Conservation (phyloP, 1,140 invertebrate genomes). For the Drosophila lacertosa region DNA sequence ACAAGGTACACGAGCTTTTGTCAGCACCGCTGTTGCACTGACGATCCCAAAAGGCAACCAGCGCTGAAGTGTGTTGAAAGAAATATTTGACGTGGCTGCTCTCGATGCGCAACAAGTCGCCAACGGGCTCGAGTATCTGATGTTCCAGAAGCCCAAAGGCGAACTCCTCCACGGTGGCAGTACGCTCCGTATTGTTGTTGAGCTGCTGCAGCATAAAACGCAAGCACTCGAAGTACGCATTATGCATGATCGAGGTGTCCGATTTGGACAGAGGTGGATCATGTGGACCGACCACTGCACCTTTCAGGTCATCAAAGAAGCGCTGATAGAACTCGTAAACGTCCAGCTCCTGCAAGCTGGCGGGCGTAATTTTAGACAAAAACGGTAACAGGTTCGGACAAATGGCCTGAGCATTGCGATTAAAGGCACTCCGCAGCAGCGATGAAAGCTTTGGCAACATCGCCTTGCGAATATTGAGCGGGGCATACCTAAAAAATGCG, state of each 20-base stretch:
- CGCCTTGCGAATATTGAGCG: slow-evolving; percentile 88
- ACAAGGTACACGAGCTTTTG: slow-evolving; percentile 78
- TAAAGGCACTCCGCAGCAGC: slow-evolving; percentile 88
- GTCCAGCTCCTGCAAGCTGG: slow-evolving; percentile 82
- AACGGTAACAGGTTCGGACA: slow-evolving; percentile 91
- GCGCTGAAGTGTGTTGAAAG: slow-evolving; percentile 84
- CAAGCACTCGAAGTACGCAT: slow-evolving; percentile 89
- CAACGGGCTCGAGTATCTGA: slow-evolving; percentile 85
- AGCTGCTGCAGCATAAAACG: slow-evolving; percentile 86
- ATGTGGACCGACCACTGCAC: slow-evolving; percentile 34
- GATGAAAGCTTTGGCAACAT: slow-evolving; percentile 89
- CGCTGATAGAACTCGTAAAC: slow-evolving; percentile 86
- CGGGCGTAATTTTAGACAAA: slow-evolving; percentile 87
- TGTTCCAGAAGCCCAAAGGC: slow-evolving; percentile 71
- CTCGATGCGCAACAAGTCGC: slow-evolving; percentile 83
- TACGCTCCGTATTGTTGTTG: slow-evolving; percentile 42
- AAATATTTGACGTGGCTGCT: slow-evolving; percentile 82
- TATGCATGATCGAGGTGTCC: slow-evolving; percentile 87
- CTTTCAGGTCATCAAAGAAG: slow-evolving; percentile 88
- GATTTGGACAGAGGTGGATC: slow-evolving; percentile 80
- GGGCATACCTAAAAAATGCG: slow-evolving; percentile 86
- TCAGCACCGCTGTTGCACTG: slow-evolving; percentile 66
- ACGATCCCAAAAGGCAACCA: slow-evolving; percentile 86
- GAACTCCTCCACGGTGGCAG: slow-evolving; percentile 30
- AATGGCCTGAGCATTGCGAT: slow-evolving; percentile 89